Evolutionary conservation across 2,797 vertebrate genomes (phyloP), one percentile per base, ranked within the genome.

Genomic region (Paratrypauchen microcephalus): DNA sequence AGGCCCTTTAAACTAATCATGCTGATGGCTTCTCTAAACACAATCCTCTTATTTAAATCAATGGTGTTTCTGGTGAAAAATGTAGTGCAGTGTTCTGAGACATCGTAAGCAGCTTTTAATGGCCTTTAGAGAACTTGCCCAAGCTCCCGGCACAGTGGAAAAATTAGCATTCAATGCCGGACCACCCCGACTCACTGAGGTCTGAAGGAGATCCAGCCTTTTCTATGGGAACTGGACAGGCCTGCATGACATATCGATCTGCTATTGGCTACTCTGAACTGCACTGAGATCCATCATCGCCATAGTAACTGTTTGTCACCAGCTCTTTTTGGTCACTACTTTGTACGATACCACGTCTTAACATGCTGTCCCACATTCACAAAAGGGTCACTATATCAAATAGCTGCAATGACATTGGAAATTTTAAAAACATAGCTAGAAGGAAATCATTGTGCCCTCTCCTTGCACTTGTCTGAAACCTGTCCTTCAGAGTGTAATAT

Each of bases 191-290:
- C 72, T 78, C 86, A 75, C 81, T 86, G 78, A 79, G 78, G 86
- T 84, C 77, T 89, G 89, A 88, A 90, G 83, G 85, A 83, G 82
- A 87, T 71, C 76, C 67, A 11, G 75, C 63, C 45, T 52, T 68
- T 74, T 83, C 68, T 47, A 59, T 18, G 8, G 66, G 68, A 76
- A 76, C 73, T 77, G 71, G 82, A 84, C 82, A 78, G 80, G 80
- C 62, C 83, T 63, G 65, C 74, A 82, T 86, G 86, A 89, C 85
- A 82, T 85, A 90, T 90, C 61, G 88, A 92, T 87, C 72, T 65
- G 57, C 61, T 82, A 85, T 85, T 74, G 77, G 87, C 82, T 71
- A 59, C 75, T 58, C 71, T 23, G 79, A 66, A 84, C 87, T 84
- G 83, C 85, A 83, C 86, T 70, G 79, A 71, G 82, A 82, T 88